Evolutionary conservation across 2,113 vertebrate genomes (phyloP).

Genomic region (Typhlomys cinereus): DNA sequence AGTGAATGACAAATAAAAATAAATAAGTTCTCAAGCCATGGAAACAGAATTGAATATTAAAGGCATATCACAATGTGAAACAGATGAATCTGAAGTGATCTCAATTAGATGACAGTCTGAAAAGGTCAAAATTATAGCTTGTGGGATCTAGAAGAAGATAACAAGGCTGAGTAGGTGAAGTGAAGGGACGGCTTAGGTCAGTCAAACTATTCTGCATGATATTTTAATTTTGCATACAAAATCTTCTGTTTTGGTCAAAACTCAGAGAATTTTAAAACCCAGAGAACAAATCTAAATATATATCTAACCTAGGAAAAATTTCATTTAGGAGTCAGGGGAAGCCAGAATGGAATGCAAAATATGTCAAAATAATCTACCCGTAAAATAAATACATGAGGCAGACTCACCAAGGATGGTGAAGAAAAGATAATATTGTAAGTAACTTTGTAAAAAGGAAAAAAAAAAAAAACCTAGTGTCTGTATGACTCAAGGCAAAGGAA

Average conservation of each 20-base stretch:
- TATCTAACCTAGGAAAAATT: neutral
- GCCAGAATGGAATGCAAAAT: neutral
- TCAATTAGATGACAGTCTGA: neutral
- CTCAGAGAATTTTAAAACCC: neutral
- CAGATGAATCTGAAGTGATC: neutral
- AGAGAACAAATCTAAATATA: neutral
- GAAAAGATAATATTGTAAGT: neutral
- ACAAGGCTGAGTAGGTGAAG: neutral
- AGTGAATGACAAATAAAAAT: slow-evolving; percentile 15
- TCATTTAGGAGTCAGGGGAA: neutral
- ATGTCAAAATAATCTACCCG: neutral
- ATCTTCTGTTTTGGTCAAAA: neutral
- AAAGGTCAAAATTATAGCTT: neutral
- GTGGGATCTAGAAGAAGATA: neutral
- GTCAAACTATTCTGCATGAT: neutral
- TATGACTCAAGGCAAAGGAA: neutral
- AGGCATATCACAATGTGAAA: neutral
- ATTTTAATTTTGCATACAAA: neutral
- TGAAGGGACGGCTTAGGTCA: neutral
- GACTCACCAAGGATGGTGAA: neutral
- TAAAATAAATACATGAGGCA: neutral
- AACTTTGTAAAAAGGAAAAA: neutral
- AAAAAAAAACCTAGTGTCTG: too few relatives aligned
- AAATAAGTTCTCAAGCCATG: neutral
- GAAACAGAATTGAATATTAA: neutral